Conservation (phyloP, 2,797 vertebrate genomes). For the Catharus ustulatus region DNA sequence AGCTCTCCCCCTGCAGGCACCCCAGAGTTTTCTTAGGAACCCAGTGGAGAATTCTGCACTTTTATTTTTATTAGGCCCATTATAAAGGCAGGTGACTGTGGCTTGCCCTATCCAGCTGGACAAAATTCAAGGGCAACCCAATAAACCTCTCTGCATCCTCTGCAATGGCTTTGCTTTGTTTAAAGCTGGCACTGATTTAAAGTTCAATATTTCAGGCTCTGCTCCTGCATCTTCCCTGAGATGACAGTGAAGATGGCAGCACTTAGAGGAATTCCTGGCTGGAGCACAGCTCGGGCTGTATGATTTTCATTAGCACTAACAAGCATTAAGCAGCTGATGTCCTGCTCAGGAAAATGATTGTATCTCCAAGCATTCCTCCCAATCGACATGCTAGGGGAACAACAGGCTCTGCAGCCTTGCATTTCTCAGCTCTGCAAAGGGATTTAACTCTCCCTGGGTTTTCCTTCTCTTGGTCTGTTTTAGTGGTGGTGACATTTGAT, state of each 20-base stretch:
- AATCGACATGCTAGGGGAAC: fast-evolving
- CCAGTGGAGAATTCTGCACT: not conserved
- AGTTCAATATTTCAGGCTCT: not conserved
- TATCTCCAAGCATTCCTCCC: slow-evolving; percentile 1
- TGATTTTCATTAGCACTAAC: slow-evolving; percentile 55
- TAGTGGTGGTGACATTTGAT: not conserved
- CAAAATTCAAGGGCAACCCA: not conserved
- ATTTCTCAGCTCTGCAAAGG: not conserved
- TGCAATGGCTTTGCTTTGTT: not conserved
- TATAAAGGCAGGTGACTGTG: not conserved
- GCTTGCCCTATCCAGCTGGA: not conserved
- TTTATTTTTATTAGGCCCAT: not conserved
- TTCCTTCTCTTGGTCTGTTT: not conserved
- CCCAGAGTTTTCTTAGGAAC: not conserved
- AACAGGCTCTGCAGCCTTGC: not conserved
- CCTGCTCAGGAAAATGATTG: slow-evolving; percentile 33
- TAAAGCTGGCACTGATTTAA: not conserved
- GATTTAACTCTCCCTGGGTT: not conserved
- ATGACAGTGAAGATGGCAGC: not conserved
- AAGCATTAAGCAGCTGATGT: not conserved
- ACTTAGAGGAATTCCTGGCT: slow-evolving; percentile 8
- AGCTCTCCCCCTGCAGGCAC: not conserved
- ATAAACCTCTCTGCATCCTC: not conserved
- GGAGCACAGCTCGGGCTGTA: not conserved
- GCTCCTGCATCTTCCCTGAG: not conserved